Conservation (phyloP, 1,140 invertebrate genomes). For the Nasonia longicornis region DNA sequence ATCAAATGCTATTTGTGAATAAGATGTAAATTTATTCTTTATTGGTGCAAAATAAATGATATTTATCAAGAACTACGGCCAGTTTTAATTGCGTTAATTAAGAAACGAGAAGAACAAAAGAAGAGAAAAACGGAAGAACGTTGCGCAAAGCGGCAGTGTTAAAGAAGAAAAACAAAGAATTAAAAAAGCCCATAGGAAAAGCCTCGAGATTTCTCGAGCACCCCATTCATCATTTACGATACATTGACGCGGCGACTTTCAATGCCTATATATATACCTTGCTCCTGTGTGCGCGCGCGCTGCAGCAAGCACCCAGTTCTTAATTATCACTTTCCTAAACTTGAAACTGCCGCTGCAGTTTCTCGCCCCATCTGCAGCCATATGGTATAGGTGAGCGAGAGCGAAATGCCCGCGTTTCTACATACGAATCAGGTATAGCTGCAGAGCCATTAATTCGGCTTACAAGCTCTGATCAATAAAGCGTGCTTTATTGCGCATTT, state of each 20-base stretch:
- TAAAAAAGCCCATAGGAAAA: neutral
- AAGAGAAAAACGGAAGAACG: neutral
- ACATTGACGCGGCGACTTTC: constrained; percentile 39
- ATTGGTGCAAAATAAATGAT: constrained; percentile 27
- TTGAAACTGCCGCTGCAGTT: constrained; percentile 20
- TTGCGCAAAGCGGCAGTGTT: neutral
- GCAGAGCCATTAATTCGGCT: neutral
- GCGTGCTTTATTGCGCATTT: constrained; percentile 22
- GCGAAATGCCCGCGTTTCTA: neutral
- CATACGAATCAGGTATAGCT: neutral
- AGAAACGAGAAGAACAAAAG: neutral
- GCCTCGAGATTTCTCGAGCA: neutral
- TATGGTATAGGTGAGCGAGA: neutral
- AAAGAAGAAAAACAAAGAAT: neutral
- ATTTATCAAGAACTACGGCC: constrained; percentile 13
- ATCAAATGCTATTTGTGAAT: constrained; percentile 19
- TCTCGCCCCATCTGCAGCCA: neutral
- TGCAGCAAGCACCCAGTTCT: constrained; percentile 4
- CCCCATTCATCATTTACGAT: constrained; percentile 39
- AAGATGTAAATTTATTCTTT: constrained; percentile 35
- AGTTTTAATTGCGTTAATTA: neutral
- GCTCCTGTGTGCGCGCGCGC: neutral
- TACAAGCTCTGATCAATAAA: constrained; percentile 28
- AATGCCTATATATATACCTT: constrained; percentile 34
- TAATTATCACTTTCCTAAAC: constrained; percentile 41